These are phyloP conservation scores for Eupithecia abbreviata DNA, from an alignment of 2,888 invertebrate genomes.

Conservation along the genomic window DNA sequence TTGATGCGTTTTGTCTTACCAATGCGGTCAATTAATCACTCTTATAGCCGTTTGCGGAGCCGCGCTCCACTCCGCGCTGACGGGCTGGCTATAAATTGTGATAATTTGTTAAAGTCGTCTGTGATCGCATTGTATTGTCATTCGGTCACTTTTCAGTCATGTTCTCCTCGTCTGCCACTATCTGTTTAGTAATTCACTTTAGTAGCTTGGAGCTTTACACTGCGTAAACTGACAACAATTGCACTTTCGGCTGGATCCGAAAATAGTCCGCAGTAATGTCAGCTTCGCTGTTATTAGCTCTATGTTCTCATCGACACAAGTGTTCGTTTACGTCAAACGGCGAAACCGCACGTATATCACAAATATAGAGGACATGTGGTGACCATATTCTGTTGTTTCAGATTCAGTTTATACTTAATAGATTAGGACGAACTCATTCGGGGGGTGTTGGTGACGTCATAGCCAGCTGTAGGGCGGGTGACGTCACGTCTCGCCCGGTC, in stretches of 20 bases:
- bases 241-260: constrained; percentile 3
- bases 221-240: not conserved
- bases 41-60: constrained; percentile 53
- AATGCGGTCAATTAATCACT: constrained; percentile 77
- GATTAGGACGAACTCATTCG: constrained; percentile 56
- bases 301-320: constrained; percentile 58
- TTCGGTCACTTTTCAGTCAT: constrained; percentile 36
- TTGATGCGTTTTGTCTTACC: constrained; percentile 76
- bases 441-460: constrained; percentile 73
- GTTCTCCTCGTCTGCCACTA: constrained; percentile 13
- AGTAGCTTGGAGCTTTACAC: not conserved
- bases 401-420: constrained; percentile 65
- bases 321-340: constrained; percentile 64
- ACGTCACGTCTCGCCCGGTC: constrained; percentile 77
- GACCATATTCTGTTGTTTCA: constrained; percentile 62
- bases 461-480: constrained; percentile 81
- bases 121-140: constrained; percentile 42
- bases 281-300: constrained; percentile 42
- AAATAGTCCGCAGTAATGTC: constrained; percentile 12
- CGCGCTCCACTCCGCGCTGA: constrained; percentile 50
- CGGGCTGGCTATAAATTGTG: constrained; percentile 41
- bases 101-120: constrained; percentile 37
- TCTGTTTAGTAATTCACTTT: not conserved
- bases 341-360: constrained; percentile 67
- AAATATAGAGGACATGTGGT: constrained; percentile 72